phyloP scores from a whole-genome alignment of 2,888 invertebrate species.

The Caenorhabditis zanzibari region DNA sequence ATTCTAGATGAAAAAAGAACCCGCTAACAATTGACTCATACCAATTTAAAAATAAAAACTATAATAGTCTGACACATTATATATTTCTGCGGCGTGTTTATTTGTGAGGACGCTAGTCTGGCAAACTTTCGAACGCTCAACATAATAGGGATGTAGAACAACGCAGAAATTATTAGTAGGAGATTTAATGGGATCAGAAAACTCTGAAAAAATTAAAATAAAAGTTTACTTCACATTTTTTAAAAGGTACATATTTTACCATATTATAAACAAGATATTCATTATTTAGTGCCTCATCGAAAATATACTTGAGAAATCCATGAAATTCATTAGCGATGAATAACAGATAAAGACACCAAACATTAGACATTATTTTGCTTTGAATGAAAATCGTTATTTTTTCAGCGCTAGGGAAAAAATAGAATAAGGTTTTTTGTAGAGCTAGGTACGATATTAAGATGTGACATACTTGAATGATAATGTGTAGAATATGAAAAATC shows the following conservation, averaged over 20 bases:
- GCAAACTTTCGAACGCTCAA: not conserved
- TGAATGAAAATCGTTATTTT: not conserved
- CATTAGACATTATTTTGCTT: not conserved
- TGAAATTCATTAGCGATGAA: not conserved
- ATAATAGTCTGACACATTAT: slow-evolving; percentile 4
- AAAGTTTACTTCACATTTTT: not conserved
- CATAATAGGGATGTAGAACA: slow-evolving; percentile 13
- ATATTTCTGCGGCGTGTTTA: slow-evolving; percentile 2
- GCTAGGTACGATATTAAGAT: not conserved
- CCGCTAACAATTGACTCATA: too few species aligned
- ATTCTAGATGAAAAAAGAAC: too few species aligned
- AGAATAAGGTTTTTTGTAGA: not conserved
- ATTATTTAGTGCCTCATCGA: too few species aligned
- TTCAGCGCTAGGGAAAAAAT: slow-evolving; percentile 5
- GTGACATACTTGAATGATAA: slow-evolving; percentile 5
- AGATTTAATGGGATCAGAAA: not conserved
- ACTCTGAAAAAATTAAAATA: not conserved
- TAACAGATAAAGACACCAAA: not conserved
- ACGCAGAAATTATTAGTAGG: not conserved
- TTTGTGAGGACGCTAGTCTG: not conserved
- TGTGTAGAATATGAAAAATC: not conserved
- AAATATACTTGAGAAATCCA: too few species aligned
- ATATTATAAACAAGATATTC: too few species aligned
- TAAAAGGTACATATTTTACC: too few species aligned
- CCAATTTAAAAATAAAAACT: not conserved